Evolutionary conservation across 2,797 vertebrate genomes (phyloP).

Genomic region (Podarcis siculus): DNA sequence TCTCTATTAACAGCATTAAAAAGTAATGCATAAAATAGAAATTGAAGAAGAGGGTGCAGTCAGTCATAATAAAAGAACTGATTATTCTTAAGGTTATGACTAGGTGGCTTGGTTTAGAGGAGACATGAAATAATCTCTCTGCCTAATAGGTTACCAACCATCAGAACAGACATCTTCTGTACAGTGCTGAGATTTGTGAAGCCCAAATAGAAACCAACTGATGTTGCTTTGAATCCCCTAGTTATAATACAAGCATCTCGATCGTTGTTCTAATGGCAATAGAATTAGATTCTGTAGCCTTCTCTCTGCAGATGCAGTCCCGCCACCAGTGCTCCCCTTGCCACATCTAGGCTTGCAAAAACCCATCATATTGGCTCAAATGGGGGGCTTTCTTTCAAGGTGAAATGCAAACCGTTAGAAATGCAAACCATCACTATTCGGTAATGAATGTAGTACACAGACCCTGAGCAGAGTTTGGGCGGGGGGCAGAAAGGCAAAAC

Average conservation of each 20-base stretch:
- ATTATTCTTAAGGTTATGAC: conserved; percentile 4
- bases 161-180: background rate
- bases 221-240: background rate
- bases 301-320: too few relatives aligned
- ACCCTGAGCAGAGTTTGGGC: too few relatives aligned
- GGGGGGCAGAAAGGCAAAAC: background rate
- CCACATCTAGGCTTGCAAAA: too few relatives aligned
- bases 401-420: too few relatives aligned
- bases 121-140: background rate
- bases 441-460: too few relatives aligned
- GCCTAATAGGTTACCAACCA: background rate
- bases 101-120: background rate
- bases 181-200: background rate
- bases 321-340: too few relatives aligned
- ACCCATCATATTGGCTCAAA: background rate
- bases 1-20: background rate
- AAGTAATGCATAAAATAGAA: background rate
- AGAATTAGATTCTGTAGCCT: background rate
- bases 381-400: background rate
- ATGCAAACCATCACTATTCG: background rate
- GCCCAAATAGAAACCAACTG: background rate
- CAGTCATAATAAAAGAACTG: background rate
- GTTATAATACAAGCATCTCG: background rate
- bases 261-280: background rate
- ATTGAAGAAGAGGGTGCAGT: background rate